Percentiles rank a stretch among this genome's conserved stretches.
These are phyloP conservation scores for Phainopepla nitens DNA, from an alignment of 2,113 vertebrate genomes.

Conservation along the genomic window DNA sequence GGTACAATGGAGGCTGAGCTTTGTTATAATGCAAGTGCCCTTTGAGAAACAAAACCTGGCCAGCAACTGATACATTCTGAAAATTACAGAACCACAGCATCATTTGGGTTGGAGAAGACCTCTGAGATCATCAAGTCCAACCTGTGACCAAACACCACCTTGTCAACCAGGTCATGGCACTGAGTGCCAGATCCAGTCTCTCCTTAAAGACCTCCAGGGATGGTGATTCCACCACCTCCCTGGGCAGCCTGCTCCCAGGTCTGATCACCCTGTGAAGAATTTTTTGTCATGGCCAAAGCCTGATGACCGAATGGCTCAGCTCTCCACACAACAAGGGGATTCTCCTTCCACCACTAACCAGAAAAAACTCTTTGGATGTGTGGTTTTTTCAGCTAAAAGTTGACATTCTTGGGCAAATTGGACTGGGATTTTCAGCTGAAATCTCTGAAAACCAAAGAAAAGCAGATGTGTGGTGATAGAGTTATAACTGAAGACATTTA, in stretches of 20 bases:
- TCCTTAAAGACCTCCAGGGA: neutral
- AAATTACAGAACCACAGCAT: neutral
- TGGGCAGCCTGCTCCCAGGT: neutral
- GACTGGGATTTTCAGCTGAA: neutral
- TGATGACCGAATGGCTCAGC: neutral
- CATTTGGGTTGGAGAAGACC: neutral
- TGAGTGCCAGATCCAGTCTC: neutral
- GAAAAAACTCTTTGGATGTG: neutral
- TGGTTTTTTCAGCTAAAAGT: neutral
- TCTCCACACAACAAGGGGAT: neutral
- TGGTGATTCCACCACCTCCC: neutral
- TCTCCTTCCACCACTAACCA: neutral
- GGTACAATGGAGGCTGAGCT: neutral
- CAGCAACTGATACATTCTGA: neutral
- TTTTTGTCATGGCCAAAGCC: neutral
- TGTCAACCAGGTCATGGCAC: neutral
- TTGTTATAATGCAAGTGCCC: neutral
- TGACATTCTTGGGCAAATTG: neutral
- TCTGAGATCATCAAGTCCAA: neutral
- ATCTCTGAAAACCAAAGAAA: neutral
- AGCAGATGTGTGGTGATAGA: neutral
- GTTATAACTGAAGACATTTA: neutral
- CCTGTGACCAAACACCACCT: rapidly evolving
- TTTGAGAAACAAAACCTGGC: neutral
- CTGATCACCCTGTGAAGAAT: neutral